Conservation (phyloP, 1,140 invertebrate genomes). For the Anastatus disparis region DNA sequence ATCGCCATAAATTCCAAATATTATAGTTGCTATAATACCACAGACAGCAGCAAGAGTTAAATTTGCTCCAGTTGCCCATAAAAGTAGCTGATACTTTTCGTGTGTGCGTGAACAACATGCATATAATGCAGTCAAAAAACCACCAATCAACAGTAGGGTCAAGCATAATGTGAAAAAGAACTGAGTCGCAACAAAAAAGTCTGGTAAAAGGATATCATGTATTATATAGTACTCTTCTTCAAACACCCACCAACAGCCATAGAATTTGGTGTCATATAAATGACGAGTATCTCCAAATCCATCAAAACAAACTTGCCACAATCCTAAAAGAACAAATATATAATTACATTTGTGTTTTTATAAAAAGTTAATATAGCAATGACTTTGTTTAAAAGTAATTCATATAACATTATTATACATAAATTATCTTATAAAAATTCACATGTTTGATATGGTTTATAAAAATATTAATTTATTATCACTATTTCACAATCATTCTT, state of each 20-base stretch:
- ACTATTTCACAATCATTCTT: neutral
- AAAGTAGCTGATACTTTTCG: conserved; percentile 78
- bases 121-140: conserved; percentile 78
- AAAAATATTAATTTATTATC: too few relatives aligned
- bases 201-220: conserved; percentile 82
- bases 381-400: too few relatives aligned
- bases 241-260: conserved; percentile 91
- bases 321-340: conserved; percentile 72
- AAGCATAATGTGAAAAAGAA: conserved; percentile 91
- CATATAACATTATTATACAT: too few relatives aligned
- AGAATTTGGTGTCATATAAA: conserved; percentile 82
- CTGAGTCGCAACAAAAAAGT: conserved; percentile 93
- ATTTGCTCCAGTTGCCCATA: conserved; percentile 78
- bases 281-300: conserved; percentile 84
- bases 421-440: too few relatives aligned
- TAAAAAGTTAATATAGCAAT: too few relatives aligned
- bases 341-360: too few relatives aligned
- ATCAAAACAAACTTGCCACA: conserved; percentile 94
- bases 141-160: conserved; percentile 78
- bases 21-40: conserved; percentile 78
- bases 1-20: conserved; percentile 90
- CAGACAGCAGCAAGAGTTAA: conserved; percentile 79
- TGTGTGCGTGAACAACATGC: conserved; percentile 81
- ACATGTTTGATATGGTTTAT: too few relatives aligned
- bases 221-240: conserved; percentile 94